A percentile compares a stretch with the other conserved stretches of the same genome.
phyloP scores from a whole-genome alignment of 2,888 invertebrate genomes.

The Autographa gamma region DNA sequence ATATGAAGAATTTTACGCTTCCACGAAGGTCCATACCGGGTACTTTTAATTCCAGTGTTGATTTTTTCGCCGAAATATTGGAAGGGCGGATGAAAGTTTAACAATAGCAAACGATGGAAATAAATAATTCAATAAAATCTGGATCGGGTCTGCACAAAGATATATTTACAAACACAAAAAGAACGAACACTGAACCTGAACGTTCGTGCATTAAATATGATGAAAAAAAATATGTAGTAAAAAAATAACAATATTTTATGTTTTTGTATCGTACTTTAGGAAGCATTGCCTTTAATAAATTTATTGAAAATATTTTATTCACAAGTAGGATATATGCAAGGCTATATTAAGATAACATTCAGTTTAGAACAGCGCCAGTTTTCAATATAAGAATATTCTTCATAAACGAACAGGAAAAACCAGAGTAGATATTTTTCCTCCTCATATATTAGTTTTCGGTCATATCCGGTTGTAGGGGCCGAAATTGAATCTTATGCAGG shows the following conservation, averaged over 20 bases:
- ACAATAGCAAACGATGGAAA: no score
- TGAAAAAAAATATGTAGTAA: no score
- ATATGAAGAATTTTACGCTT: constrained; percentile 62
- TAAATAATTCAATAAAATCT: neutral
- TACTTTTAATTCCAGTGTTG: constrained; percentile 60
- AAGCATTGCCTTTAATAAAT: no score
- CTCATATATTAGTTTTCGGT: constrained; percentile 40
- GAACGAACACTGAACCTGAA: neutral
- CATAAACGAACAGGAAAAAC: constrained; percentile 25
- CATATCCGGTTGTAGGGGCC: constrained; percentile 25
- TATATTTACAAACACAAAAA: neutral
- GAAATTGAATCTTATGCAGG: constrained; percentile 32
- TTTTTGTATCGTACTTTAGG: no score
- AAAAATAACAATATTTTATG: no score
- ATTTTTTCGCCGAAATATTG: constrained; percentile 50
- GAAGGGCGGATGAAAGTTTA: constrained; percentile 40
- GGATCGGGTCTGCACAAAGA: neutral
- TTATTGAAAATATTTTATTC: no score
- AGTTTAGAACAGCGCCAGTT: neutral
- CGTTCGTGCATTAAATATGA: no score
- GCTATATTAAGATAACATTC: constrained; percentile 27
- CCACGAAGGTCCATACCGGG: constrained; percentile 51
- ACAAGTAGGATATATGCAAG: no score
- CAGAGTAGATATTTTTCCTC: constrained; percentile 39
- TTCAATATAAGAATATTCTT: constrained; percentile 33